phyloP scores from a whole-genome alignment of 2,113 vertebrate species.

The Chaetops frenatus region DNA sequence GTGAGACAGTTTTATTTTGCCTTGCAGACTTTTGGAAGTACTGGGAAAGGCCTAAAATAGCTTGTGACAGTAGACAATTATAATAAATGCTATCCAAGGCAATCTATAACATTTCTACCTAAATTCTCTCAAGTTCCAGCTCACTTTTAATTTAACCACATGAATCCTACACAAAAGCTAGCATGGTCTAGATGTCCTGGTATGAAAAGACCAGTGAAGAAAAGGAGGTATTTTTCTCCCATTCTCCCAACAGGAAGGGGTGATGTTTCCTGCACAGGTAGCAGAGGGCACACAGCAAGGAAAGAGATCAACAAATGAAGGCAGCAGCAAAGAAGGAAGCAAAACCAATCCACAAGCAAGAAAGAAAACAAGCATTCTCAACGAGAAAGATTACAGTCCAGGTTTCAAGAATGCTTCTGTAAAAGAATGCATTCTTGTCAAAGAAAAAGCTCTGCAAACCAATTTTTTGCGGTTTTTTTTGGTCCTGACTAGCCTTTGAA shows the following conservation, averaged over 20 bases:
- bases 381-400: background rate
- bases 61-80: background rate
- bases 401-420: background rate
- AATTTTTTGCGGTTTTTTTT: background rate
- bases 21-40: background rate
- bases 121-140: background rate
- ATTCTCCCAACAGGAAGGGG: background rate
- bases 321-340: background rate
- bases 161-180: background rate
- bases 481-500: background rate
- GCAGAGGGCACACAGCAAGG: background rate
- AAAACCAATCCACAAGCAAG: background rate
- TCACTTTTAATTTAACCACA: background rate
- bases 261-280: rapidly evolving
- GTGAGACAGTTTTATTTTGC: background rate
- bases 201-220: background rate
- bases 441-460: background rate
- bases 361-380: background rate
- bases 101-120: background rate
- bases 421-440: background rate
- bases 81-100: background rate
- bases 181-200: background rate
- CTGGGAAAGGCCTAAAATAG: background rate
- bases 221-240: background rate
- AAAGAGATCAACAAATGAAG: background rate